Percentiles rank a stretch among this genome's conserved stretches.
These are phyloP conservation scores for Hepsetus odoe DNA, from an alignment of 2,113 vertebrate genomes.

Conservation along the genomic window DNA sequence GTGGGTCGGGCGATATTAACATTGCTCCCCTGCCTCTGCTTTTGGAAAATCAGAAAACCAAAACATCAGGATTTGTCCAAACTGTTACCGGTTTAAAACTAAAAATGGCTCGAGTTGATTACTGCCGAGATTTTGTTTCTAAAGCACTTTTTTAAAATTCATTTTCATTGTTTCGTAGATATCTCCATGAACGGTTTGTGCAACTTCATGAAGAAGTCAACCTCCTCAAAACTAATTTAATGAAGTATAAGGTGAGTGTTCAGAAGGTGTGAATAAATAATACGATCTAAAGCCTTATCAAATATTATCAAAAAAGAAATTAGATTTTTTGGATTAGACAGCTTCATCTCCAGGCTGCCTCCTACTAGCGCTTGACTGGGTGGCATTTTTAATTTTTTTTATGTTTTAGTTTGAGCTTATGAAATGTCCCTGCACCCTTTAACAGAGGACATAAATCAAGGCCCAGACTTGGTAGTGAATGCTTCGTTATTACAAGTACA, in stretches of 20 bases:
- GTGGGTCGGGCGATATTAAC: no score
- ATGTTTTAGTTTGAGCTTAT: background rate
- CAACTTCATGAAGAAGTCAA: slow-evolving; percentile 93
- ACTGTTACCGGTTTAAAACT: no score
- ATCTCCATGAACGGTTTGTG: slow-evolving; percentile 91
- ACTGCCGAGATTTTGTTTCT: no score
- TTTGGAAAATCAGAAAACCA: no score
- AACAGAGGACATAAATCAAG: background rate
- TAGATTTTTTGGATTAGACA: background rate
- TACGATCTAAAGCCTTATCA: background rate
- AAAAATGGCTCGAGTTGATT: no score
- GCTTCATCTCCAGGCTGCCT: background rate
- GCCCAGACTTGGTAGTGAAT: background rate
- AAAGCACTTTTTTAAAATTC: no score
- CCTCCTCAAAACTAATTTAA: slow-evolving; percentile 89
- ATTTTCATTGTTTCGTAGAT: slow-evolving; percentile 72
- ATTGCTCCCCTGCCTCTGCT: no score
- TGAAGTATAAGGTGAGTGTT: slow-evolving; percentile 86
- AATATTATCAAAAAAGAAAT: no score
- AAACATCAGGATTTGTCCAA: no score
- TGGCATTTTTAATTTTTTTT: no score
- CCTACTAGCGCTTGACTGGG: no score
- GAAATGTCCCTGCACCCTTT: background rate
- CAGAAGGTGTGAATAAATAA: background rate
- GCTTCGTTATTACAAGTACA: background rate